Percentiles rank a stretch among this genome's conserved stretches.
Evolutionary conservation across 2,888 invertebrate species (phyloP).

Genomic region (Tethea ocularis): DNA sequence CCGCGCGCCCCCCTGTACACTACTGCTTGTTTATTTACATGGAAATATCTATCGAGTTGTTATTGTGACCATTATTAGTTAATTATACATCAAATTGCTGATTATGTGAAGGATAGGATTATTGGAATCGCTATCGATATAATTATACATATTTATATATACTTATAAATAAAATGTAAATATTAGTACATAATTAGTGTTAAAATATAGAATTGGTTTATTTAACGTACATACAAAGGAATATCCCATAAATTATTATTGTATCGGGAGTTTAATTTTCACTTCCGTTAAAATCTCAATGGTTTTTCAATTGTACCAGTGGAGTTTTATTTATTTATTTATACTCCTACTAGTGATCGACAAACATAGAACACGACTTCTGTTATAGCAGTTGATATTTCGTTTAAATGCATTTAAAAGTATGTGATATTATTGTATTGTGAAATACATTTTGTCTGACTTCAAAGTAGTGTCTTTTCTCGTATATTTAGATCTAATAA

Average conservation of each 20-base stretch:
- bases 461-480: constrained; percentile 77
- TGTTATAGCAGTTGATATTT: constrained; percentile 68
- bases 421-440: constrained; percentile 83
- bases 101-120: constrained; percentile 78
- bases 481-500: constrained; percentile 61
- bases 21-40: constrained; percentile 82
- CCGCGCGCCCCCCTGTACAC: constrained; percentile 65
- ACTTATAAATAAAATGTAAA: constrained; percentile 83
- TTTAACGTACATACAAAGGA: constrained; percentile 81
- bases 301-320: constrained; percentile 83
- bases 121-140: constrained; percentile 78
- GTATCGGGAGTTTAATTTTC: constrained; percentile 77
- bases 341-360: constrained; percentile 64
- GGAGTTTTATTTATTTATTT: constrained; percentile 79
- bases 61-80: constrained; percentile 83
- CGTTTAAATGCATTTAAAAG: constrained; percentile 80
- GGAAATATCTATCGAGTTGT: constrained; percentile 82
- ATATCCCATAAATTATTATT: constrained; percentile 83
- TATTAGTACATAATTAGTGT: constrained; percentile 81
- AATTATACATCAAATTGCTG: constrained; percentile 81
- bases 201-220: constrained; percentile 83
- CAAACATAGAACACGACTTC: constrained; percentile 47
- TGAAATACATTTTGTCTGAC: constrained; percentile 81
- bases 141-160: constrained; percentile 84
- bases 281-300: constrained; percentile 83